Evolutionary conservation across 92 coral and sea anemone species (phyloP).

Genomic region (Epizoanthus fatuus): DNA sequence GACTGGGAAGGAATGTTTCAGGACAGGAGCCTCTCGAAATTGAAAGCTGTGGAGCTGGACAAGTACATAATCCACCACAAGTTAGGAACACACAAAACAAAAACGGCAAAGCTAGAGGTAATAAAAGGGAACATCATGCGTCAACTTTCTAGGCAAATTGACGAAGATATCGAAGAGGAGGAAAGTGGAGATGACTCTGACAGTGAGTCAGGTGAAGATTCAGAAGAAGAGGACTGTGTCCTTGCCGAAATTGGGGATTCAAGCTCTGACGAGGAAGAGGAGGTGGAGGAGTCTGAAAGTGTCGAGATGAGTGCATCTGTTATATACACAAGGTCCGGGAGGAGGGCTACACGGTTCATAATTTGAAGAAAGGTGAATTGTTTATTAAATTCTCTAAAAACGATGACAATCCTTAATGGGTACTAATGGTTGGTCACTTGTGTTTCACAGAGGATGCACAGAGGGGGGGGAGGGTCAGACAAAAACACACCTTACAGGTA

Average conservation of each 20-base stretch:
- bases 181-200: conserved; percentile 8
- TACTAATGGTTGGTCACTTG: too few species aligned
- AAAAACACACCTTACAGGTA: too few species aligned
- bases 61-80: conserved; percentile 45
- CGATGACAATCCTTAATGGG: too few species aligned
- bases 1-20: conserved; percentile 52
- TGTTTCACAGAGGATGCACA: too few species aligned
- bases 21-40: conserved; percentile 39
- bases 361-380: conserved; percentile 6
- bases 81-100: conserved; percentile 40
- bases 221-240: conserved; percentile 5
- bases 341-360: conserved; percentile 5
- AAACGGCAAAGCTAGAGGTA: conserved; percentile 27
- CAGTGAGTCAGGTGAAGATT: not conserved
- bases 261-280: conserved; percentile 28
- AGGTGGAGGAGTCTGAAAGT: not conserved
- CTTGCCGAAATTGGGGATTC: conserved; percentile 31
- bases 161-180: conserved; percentile 17
- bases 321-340: conserved; percentile 24
- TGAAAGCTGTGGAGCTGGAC: conserved; percentile 41
- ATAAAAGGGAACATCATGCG: conserved; percentile 29
- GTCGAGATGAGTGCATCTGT: not conserved
- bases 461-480: too few species aligned
- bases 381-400: not conserved
- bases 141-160: conserved; percentile 34